phyloP scores from a whole-genome alignment of 2,113 vertebrate species.

The Aldabrachelys gigantea region DNA sequence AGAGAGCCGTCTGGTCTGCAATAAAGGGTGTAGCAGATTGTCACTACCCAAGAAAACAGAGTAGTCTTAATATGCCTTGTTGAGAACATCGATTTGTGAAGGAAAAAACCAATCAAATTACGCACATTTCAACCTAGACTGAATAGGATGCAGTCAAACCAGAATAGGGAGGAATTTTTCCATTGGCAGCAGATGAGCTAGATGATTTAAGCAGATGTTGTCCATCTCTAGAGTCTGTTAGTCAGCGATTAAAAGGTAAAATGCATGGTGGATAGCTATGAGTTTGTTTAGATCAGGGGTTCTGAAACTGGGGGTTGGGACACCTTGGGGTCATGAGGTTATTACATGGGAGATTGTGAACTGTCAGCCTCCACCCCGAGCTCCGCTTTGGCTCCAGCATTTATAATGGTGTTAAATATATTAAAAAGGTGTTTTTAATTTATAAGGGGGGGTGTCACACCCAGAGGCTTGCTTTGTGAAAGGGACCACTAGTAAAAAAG shows the following conservation, averaged over 20 bases:
- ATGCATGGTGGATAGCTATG: neutral
- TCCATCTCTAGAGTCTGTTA: neutral
- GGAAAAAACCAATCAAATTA: neutral
- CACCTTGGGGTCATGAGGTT: no score
- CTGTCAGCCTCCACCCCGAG: no score
- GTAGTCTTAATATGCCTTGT: neutral
- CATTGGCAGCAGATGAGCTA: neutral
- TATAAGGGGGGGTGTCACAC: no score
- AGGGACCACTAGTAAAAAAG: no score
- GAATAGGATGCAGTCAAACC: neutral
- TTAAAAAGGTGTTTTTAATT: no score
- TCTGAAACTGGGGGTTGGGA: no score
- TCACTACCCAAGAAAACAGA: neutral
- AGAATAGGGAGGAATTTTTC: rapidly evolving
- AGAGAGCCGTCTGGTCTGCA: neutral
- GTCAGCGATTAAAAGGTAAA: conserved; percentile 36
- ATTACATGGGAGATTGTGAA: no score
- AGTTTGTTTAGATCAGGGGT: neutral
- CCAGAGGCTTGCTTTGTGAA: no score
- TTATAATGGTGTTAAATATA: no score
- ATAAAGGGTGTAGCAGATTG: neutral
- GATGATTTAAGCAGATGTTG: neutral
- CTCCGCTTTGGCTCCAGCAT: no score
- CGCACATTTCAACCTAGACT: neutral
- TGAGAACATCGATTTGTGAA: neutral